Conservation (phyloP, 2,888 invertebrate genomes). For the Heliconius sara region DNA sequence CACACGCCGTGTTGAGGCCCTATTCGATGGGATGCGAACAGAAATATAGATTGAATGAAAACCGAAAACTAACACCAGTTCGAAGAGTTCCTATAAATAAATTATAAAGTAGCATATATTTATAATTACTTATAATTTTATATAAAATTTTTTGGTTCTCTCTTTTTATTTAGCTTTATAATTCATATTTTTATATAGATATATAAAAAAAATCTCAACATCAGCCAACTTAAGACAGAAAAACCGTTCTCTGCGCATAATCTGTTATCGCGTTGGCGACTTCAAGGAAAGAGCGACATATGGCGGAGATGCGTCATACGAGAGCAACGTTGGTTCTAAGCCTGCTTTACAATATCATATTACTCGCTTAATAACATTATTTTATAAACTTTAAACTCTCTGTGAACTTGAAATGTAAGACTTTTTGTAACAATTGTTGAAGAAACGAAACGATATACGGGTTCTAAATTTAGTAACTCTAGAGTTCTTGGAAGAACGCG, state of each 20-base stretch:
- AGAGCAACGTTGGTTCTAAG: constrained; percentile 45
- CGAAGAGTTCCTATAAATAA: background rate
- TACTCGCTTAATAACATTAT: constrained; percentile 23
- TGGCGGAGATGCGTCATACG: constrained; percentile 74
- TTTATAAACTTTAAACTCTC: constrained; percentile 17
- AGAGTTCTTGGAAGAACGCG: background rate
- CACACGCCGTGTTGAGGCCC: constrained; percentile 48
- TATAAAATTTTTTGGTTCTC: no score
- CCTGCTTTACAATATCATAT: constrained; percentile 41
- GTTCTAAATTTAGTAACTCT: constrained; percentile 18
- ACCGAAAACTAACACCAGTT: constrained; percentile 21
- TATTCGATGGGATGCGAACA: constrained; percentile 51
- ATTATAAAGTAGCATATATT: background rate
- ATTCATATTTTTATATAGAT: no score
- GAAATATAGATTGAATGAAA: constrained; percentile 47
- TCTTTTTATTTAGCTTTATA: no score
- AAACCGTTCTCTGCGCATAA: constrained; percentile 37
- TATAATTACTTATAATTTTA: no score
- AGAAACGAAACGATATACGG: constrained; percentile 6
- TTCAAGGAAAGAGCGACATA: constrained; percentile 79
- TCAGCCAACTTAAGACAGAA: constrained; percentile 4
- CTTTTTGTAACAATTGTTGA: constrained; percentile 1
- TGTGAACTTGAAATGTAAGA: constrained; percentile 31
- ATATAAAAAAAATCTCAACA: background rate
- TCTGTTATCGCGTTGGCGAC: constrained; percentile 59